Evolutionary conservation across 2,888 invertebrate genomes (phyloP).

Genomic region (Eilema griseolum): DNA sequence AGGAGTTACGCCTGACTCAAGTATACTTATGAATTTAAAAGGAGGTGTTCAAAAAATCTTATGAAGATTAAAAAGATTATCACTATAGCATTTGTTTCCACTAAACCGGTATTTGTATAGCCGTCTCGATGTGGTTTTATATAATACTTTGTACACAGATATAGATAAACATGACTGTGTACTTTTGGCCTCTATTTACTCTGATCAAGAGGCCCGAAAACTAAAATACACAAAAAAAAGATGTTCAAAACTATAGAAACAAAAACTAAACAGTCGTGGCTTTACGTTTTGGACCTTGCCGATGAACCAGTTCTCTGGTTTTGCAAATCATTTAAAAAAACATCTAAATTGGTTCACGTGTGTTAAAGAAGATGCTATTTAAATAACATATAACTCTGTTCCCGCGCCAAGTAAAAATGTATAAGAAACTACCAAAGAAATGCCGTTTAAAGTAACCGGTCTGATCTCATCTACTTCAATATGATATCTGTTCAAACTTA

Average conservation of each 20-base stretch:
- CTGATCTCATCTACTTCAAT: slow-evolving; percentile 13
- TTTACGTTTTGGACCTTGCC: slow-evolving; percentile 20
- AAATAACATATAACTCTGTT: slow-evolving; percentile 16
- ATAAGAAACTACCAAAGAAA: slow-evolving; percentile 20
- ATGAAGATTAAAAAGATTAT: neutral
- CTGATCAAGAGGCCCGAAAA: slow-evolving; percentile 13
- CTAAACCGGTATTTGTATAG: neutral
- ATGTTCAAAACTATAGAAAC: slow-evolving; percentile 13
- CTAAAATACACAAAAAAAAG: slow-evolving; percentile 14
- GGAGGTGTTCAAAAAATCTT: neutral
- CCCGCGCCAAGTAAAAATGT: slow-evolving; percentile 22
- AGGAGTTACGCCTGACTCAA: too few species aligned
- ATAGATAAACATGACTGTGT: neutral
- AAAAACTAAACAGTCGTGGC: slow-evolving; percentile 20
- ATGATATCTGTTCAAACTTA: slow-evolving; percentile 31
- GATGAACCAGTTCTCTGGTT: slow-evolving; percentile 37
- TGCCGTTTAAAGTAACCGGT: slow-evolving; percentile 32
- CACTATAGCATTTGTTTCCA: neutral
- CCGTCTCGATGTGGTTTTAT: neutral
- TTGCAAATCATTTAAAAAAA: slow-evolving; percentile 29
- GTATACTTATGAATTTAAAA: neutral
- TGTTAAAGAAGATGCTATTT: slow-evolving; percentile 22
- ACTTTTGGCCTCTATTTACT: neutral
- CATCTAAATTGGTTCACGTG: slow-evolving; percentile 30
- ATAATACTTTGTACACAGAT: neutral